These are phyloP conservation scores for Zhuqinia jingwanae DNA, from an alignment of 2,888 invertebrate genomes.

Conservation along the genomic window DNA sequence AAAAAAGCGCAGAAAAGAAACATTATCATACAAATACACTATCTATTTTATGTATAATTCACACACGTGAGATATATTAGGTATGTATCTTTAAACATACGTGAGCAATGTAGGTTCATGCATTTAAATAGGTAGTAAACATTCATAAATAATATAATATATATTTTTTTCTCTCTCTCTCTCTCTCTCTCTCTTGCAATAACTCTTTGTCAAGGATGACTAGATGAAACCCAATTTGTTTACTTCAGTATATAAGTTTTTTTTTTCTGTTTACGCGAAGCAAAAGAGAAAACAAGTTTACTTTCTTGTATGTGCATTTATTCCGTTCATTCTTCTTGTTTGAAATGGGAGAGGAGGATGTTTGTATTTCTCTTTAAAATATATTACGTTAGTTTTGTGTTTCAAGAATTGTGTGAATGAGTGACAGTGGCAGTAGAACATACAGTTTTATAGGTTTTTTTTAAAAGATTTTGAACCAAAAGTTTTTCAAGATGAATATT, in stretches of 20 bases:
- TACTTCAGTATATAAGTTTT: constrained; percentile 23
- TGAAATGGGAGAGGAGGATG: neutral
- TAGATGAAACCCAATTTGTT: constrained; percentile 30
- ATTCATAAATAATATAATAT: neutral
- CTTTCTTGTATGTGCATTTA: neutral
- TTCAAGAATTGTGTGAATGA: neutral
- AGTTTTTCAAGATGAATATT: too few species aligned
- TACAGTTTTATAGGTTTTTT: too few species aligned
- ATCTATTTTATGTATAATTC: too few species aligned
- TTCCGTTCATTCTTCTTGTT: neutral
- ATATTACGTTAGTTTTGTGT: neutral
- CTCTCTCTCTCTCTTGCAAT: constrained; percentile 5
- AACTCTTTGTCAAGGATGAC: constrained; percentile 36
- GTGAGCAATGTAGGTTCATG: neutral
- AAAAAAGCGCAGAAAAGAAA: too few species aligned
- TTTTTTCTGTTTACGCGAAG: neutral
- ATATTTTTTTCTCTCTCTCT: too few species aligned
- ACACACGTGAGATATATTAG: too few species aligned
- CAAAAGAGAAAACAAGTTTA: neutral
- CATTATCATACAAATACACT: too few species aligned
- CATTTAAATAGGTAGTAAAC: neutral
- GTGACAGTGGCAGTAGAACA: neutral
- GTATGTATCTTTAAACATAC: neutral
- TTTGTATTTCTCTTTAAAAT: neutral
- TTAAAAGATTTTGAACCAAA: too few species aligned